These are phyloP conservation scores for Neuroscelio doddi DNA, from an alignment of 2,888 invertebrate species.

Conservation along the genomic window DNA sequence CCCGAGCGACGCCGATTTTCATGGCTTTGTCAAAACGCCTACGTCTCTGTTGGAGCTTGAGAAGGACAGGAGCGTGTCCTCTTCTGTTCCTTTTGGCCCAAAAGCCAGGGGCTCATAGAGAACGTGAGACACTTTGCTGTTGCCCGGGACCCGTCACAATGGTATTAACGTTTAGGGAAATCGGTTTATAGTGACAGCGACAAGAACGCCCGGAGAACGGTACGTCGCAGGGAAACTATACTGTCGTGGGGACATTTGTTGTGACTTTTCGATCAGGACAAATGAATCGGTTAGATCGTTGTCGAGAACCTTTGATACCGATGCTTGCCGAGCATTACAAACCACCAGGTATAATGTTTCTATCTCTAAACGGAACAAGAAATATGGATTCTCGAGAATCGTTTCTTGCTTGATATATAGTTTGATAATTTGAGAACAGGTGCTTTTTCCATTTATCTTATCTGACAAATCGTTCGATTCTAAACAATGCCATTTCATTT, in stretches of 20 bases:
- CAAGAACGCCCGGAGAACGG: constrained; percentile 17
- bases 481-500: too few species aligned
- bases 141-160: constrained; percentile 55
- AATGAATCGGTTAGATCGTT: constrained; percentile 30
- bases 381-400: too few species aligned
- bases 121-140: constrained; percentile 50
- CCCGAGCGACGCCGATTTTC: constrained; percentile 25
- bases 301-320: neutral
- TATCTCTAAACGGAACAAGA: neutral
- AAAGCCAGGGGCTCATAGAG: constrained; percentile 20
- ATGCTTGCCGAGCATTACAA: neutral
- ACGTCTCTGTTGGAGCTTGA: constrained; percentile 19
- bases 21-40: constrained; percentile 35
- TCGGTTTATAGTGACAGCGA: constrained; percentile 59
- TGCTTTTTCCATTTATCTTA: too few species aligned
- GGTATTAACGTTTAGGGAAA: constrained; percentile 66
- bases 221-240: constrained; percentile 11
- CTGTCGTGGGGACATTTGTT: constrained; percentile 34
- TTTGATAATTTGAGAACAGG: constrained; percentile 21
- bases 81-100: constrained; percentile 5
- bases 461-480: too few species aligned
- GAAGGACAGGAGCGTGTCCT: constrained; percentile 11
- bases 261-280: constrained; percentile 45
- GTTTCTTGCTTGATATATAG: constrained; percentile 20
- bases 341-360: constrained; percentile 3